A percentile compares a stretch with the other conserved stretches of the same genome.
Evolutionary conservation across 2,888 invertebrate species (phyloP).

Genomic region (Folsomia candida): DNA sequence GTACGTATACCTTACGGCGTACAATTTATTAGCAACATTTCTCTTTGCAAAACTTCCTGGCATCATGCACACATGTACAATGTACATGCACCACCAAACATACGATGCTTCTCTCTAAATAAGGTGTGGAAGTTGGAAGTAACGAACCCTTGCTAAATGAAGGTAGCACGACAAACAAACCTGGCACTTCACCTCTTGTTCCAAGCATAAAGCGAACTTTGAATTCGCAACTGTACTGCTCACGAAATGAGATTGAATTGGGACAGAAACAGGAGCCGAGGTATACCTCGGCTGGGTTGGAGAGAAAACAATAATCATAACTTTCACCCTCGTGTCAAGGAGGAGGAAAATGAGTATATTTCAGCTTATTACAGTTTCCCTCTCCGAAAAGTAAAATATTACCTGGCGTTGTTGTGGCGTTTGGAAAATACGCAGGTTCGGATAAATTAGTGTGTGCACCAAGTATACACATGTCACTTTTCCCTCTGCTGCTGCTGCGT

Average conservation of each 20-base stretch:
- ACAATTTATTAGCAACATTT: not conserved
- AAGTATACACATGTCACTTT: no score
- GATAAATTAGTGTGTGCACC: no score
- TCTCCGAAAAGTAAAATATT: no score
- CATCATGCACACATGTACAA: not conserved
- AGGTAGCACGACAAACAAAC: not conserved
- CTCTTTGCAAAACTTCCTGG: not conserved
- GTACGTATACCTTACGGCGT: not conserved
- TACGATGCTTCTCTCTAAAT: no score
- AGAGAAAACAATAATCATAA: conserved; percentile 16
- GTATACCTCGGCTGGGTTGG: not conserved
- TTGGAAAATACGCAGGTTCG: no score
- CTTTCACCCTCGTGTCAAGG: conserved; percentile 6
- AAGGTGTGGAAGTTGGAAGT: not conserved
- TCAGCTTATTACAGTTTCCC: not conserved
- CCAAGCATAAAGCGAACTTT: not conserved
- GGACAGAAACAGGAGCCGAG: no score
- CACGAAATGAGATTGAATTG: no score
- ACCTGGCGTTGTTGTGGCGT: no score
- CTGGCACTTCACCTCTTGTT: not conserved
- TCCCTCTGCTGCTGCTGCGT: no score
- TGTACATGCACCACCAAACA: no score
- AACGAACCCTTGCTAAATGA: not conserved
- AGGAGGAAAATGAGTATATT: not conserved
- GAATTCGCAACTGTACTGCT: not conserved